A percentile compares a stretch with the other conserved stretches of the same genome.
Conservation (phyloP, 2,113 vertebrate species). For the Conger conger region DNA sequence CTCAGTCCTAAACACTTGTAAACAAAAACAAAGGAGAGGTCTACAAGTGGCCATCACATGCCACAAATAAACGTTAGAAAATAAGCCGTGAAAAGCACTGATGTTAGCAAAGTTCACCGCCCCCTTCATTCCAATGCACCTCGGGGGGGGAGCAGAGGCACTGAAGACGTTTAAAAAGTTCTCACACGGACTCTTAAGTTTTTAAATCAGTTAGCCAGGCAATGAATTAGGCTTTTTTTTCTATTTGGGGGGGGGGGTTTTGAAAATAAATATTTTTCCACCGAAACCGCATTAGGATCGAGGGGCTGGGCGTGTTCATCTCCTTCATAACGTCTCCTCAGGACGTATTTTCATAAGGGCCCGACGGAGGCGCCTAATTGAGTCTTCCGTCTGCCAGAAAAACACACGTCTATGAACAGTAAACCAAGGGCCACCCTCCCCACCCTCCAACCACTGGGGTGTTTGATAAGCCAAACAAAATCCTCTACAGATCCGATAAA, state of each 20-base stretch:
- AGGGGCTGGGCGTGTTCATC: conserved; percentile 16
- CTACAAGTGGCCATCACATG: neutral
- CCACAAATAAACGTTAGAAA: neutral
- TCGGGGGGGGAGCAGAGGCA: too few relatives aligned
- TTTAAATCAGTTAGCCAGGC: conserved; percentile 10
- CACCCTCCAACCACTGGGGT: conserved; percentile 53
- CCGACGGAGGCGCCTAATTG: conserved; percentile 68
- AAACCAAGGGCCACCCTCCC: conserved; percentile 60
- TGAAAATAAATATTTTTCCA: conserved; percentile 26
- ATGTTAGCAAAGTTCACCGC: neutral
- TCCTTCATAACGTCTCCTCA: conserved; percentile 62
- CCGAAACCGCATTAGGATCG: conserved; percentile 26
- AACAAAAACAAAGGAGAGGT: too few relatives aligned
- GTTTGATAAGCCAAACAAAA: conserved; percentile 42
- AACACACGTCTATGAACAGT: conserved; percentile 64
- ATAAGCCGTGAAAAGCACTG: neutral
- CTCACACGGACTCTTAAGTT: conserved; percentile 6
- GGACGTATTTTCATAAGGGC: conserved; percentile 71
- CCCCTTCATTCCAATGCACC: neutral
- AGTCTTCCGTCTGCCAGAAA: conserved; percentile 71
- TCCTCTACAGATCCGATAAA: conserved; percentile 65
- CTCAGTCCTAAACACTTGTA: too few relatives aligned
- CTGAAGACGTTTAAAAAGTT: conserved; percentile 14
- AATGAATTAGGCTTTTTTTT: conserved; percentile 1
- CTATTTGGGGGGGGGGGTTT: conserved; percentile 32